These are phyloP conservation scores for Drosophila nigricruria DNA, from an alignment of 2,888 invertebrate species.

Conservation along the genomic window DNA sequence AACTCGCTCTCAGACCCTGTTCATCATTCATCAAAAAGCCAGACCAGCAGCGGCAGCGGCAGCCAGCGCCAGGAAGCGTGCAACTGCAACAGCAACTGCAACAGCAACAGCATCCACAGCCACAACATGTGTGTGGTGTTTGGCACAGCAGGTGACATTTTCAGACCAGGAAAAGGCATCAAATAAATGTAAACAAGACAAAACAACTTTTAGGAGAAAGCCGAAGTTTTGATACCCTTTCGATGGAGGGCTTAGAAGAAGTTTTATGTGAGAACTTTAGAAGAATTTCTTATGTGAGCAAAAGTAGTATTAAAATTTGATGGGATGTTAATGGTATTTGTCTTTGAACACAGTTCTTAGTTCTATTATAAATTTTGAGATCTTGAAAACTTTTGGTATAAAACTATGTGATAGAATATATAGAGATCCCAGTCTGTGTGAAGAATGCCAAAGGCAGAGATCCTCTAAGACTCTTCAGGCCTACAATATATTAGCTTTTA, in stretches of 20 bases:
- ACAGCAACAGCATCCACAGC: constrained; percentile 22
- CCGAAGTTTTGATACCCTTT: background rate
- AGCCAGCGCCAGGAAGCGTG: constrained; percentile 32
- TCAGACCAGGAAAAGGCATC: constrained; percentile 73
- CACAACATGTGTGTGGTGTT: constrained; percentile 61
- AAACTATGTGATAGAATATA: background rate
- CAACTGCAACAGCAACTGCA: constrained; percentile 20
- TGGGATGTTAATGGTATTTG: background rate
- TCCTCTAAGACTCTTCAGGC: background rate
- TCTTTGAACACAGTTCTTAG: background rate
- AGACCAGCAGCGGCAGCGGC: constrained; percentile 12
- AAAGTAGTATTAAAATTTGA: background rate
- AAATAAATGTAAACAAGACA: constrained; percentile 43
- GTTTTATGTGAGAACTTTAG: background rate
- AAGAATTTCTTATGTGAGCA: background rate
- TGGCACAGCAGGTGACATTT: constrained; percentile 82
- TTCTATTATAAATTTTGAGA: background rate
- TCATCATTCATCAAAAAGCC: constrained; percentile 76
- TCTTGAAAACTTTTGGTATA: background rate
- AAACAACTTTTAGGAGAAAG: background rate
- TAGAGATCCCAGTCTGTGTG: background rate
- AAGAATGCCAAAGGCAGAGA: background rate
- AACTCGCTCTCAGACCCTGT: constrained; percentile 44
- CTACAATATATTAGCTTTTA: background rate
- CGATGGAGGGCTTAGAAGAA: background rate